Evolutionary conservation across 2,888 invertebrate genomes (phyloP).

Genomic region (Noctua pronuba): DNA sequence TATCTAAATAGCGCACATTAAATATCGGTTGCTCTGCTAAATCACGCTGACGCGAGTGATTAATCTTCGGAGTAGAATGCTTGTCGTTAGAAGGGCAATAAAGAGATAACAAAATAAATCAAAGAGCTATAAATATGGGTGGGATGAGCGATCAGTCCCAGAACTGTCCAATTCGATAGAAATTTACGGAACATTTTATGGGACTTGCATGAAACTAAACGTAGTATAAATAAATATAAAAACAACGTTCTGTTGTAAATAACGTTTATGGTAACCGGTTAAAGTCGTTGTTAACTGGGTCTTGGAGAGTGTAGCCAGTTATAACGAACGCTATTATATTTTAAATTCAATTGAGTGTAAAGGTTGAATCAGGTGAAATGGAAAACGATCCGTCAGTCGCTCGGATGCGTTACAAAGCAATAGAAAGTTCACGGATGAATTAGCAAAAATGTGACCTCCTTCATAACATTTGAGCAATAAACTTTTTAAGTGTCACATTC

Average conservation of each 20-base stretch:
- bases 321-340: constrained; percentile 75
- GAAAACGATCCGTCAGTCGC: constrained; percentile 48
- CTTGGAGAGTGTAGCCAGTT: constrained; percentile 64
- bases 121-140: constrained; percentile 88
- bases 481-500: constrained; percentile 57
- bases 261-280: constrained; percentile 80
- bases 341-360: constrained; percentile 72
- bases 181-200: constrained; percentile 87
- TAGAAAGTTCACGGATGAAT: constrained; percentile 76
- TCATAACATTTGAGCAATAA: constrained; percentile 44
- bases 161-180: constrained; percentile 84
- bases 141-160: constrained; percentile 88
- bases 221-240: constrained; percentile 85
- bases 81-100: constrained; percentile 89
- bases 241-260: constrained; percentile 84
- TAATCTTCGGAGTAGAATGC: constrained; percentile 89
- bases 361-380: constrained; percentile 67
- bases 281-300: constrained; percentile 48
- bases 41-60: constrained; percentile 89
- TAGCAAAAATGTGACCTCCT: constrained; percentile 67
- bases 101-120: constrained; percentile 91
- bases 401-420: constrained; percentile 66
- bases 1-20: constrained; percentile 88
- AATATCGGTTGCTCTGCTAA: constrained; percentile 90
- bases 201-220: constrained; percentile 82